Conservation (phyloP, 2,797 vertebrate species). For the Uromys caudimaculatus region DNA sequence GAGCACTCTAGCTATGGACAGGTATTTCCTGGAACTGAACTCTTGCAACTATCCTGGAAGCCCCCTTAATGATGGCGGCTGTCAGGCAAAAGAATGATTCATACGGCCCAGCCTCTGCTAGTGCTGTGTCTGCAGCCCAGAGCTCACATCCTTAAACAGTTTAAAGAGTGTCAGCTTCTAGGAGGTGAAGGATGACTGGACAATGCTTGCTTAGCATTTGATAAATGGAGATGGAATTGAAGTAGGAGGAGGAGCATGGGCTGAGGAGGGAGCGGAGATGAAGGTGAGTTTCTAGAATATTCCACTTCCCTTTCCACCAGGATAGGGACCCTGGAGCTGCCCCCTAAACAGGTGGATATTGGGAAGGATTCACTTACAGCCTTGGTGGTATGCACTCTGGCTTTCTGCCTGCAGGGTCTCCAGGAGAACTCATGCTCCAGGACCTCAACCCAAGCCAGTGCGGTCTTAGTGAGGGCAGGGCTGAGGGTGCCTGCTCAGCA, state of each 20-base stretch:
- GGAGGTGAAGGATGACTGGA: constrained; percentile 3
- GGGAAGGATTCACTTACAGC: not conserved
- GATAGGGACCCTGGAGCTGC: not conserved
- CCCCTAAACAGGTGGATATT: not conserved
- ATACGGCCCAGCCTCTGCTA: not conserved
- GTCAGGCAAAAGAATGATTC: not conserved
- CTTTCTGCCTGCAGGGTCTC: not conserved
- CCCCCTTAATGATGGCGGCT: not conserved
- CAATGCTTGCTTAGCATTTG: constrained; percentile 18
- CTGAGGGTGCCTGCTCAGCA: not conserved
- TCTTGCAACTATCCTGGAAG: not conserved
- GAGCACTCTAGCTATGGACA: not conserved
- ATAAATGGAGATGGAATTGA: not conserved
- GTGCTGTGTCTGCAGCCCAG: not conserved
- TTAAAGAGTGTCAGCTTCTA: constrained; percentile 26
- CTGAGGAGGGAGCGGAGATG: not conserved
- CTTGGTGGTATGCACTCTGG: not conserved
- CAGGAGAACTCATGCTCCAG: not conserved
- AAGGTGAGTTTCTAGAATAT: not conserved
- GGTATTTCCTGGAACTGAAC: not conserved
- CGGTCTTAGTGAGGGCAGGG: not conserved
- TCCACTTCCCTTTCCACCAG: not conserved
- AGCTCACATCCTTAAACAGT: constrained; percentile 35
- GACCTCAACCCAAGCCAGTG: not conserved
- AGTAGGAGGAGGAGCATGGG: not conserved